Evolutionary conservation across 2,113 vertebrate genomes (phyloP), one percentile per base, ranked within the genome.

Genomic region (Melospiza melodia): DNA sequence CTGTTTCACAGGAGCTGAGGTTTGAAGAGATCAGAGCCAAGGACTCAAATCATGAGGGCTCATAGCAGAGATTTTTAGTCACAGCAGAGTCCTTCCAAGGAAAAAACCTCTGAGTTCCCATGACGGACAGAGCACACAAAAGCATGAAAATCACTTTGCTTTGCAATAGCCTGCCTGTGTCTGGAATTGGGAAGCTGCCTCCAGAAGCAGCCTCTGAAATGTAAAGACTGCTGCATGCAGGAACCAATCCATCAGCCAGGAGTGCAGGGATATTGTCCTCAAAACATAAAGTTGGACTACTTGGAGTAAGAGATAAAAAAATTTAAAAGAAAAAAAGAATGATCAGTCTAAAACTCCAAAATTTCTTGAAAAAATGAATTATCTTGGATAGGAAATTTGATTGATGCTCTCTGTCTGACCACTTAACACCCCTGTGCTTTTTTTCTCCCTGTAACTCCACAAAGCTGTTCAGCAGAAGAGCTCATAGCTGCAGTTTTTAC

Each of bases 141-240:
- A 82, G 43, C 81, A 81, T 89, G 84, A 80, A 93, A 91, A 93
- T 87, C 92, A 87, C 61, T 96, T 84, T 71, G 52, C 73, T 94
- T 75, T 93, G 74, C 92, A 51, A 48, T 31, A 89, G 66, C 23
- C 44, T 78, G 65, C 39, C 48, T 55, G 31, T 61, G 72, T 63
- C 84, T 93, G 87, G 92, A 84, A 72, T 25, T 59, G 52, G 48
- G 65, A 44, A 71, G 84, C 81, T 84, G 87, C 27, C 51, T 94
- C 84, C 59, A 59, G 77, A 90, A 95, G 68, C 65, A 81, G 65
- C 30, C 62, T 91, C 84, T 59, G 61, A 69, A 87, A 75, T 31
- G 39, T 79, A 35, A 89, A 93, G 67, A 23, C 58, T 39, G 52
- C n/a, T 71, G 71, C 44, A 39, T 51, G 65, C 28, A 71, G 77